Evolutionary conservation across 2,888 invertebrate species (phyloP).

Genomic region (Lithodes maja): DNA sequence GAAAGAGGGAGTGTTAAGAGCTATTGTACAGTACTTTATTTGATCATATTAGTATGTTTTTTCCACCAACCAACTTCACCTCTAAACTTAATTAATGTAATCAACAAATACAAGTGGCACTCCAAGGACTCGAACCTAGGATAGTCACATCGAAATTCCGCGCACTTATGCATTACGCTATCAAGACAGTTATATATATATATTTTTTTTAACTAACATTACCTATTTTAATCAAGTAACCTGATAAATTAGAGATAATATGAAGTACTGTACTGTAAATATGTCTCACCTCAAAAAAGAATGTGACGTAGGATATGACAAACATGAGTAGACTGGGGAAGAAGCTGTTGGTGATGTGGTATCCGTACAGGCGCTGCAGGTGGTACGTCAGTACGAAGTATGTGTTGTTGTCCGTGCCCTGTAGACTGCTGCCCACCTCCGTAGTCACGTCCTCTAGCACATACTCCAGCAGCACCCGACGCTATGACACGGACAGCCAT

Average conservation of each 20-base stretch:
- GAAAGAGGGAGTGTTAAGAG: neutral
- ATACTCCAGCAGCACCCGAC: constrained; percentile 58
- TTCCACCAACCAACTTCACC: no score
- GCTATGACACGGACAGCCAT: neutral
- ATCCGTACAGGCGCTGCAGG: constrained; percentile 53
- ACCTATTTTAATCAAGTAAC: no score
- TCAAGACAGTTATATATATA: no score
- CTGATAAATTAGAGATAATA: no score
- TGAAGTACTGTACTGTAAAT: no score
- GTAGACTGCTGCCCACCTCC: constrained; percentile 33
- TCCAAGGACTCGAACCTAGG: no score
- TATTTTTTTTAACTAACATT: no score
- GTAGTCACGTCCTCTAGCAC: constrained; percentile 52
- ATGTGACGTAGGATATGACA: constrained; percentile 56
- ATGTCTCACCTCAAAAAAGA: constrained; percentile 51
- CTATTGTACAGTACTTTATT: neutral
- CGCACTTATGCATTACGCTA: no score
- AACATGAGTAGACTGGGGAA: constrained; percentile 59
- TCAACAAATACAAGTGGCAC: no score
- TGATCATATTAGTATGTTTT: no score
- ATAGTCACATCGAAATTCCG: no score
- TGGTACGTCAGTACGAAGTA: constrained; percentile 53
- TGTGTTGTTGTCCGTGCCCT: constrained; percentile 60
- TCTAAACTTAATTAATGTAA: no score
- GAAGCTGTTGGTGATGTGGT: constrained; percentile 62